Conservation (phyloP, 1,140 invertebrate genomes). For the Eriosoma lanigerum region DNA sequence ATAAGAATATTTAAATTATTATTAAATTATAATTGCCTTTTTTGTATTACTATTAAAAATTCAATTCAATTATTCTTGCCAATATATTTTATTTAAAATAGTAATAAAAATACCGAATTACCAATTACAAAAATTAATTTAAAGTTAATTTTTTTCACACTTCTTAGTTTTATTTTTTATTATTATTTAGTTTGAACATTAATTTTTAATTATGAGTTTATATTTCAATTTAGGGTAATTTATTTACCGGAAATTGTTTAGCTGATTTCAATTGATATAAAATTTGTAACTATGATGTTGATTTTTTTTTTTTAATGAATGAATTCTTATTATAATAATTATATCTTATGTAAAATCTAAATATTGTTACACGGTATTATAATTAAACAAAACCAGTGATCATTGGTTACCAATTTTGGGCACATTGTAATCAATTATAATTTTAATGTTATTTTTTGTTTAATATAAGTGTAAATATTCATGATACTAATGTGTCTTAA, state of each 20-base stretch:
- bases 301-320: not conserved
- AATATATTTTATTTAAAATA: not conserved
- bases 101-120: too few relatives aligned
- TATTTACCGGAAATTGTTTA: not conserved
- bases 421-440: slow-evolving; percentile 21
- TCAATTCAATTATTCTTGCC: not conserved
- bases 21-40: too few relatives aligned
- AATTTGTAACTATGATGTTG: not conserved
- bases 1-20: too few relatives aligned
- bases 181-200: not conserved
- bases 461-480: slow-evolving; percentile 13
- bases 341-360: slow-evolving; percentile 6
- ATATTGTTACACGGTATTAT: slow-evolving; percentile 22
- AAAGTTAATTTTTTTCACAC: too few relatives aligned
- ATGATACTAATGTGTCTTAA: not conserved
- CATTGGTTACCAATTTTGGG: slow-evolving; percentile 22
- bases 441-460: not conserved
- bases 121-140: too few relatives aligned
- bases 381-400: not conserved
- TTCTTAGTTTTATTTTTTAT: not conserved
- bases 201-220: not conserved
- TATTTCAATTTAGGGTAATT: not conserved
- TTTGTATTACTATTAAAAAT: not conserved
- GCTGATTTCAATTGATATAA: not conserved
- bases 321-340: not conserved